phyloP scores from a whole-genome alignment of 2,888 invertebrate genomes.

The Miltochrista miniata region DNA sequence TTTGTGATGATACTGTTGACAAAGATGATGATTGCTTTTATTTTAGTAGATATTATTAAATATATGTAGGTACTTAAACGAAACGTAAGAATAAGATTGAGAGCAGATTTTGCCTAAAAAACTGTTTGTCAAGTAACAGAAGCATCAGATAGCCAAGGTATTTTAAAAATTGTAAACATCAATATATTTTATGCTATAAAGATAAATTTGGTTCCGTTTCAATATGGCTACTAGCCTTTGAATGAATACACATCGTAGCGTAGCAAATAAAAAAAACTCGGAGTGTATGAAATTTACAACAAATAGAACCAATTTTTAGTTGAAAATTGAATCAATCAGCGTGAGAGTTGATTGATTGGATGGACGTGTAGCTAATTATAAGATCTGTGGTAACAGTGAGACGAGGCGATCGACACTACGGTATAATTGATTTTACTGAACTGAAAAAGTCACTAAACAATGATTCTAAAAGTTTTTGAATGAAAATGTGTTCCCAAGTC shows the following conservation, averaged over 20 bases:
- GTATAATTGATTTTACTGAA: slow-evolving; percentile 75
- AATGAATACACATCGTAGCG: slow-evolving; percentile 3
- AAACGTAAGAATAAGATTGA: too few relatives aligned
- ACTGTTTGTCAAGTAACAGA: too few relatives aligned
- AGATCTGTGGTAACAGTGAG: slow-evolving; percentile 56
- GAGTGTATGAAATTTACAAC: slow-evolving; percentile 28
- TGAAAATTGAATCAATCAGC: slow-evolving; percentile 47
- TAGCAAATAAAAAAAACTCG: slow-evolving; percentile 11
- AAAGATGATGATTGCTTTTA: slow-evolving; percentile 20
- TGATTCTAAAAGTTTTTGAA: slow-evolving; percentile 56
- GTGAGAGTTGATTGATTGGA: slow-evolving; percentile 60
- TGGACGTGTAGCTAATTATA: slow-evolving; percentile 67
- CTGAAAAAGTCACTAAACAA: slow-evolving; percentile 47
- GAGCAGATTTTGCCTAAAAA: too few relatives aligned
- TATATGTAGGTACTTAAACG: too few relatives aligned
- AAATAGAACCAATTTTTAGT: slow-evolving; percentile 46
- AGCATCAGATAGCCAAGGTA: too few relatives aligned
- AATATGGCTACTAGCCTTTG: too few relatives aligned
- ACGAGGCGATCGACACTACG: slow-evolving; percentile 58
- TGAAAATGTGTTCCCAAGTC: slow-evolving; percentile 1
- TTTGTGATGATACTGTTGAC: slow-evolving; percentile 90
- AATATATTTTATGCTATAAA: too few relatives aligned
- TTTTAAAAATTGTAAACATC: too few relatives aligned
- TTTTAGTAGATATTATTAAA: too few relatives aligned
- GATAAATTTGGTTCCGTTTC: not conserved